Evolutionary conservation across 2,113 vertebrate species (phyloP).

Genomic region (Tychaedon coryphoeus): DNA sequence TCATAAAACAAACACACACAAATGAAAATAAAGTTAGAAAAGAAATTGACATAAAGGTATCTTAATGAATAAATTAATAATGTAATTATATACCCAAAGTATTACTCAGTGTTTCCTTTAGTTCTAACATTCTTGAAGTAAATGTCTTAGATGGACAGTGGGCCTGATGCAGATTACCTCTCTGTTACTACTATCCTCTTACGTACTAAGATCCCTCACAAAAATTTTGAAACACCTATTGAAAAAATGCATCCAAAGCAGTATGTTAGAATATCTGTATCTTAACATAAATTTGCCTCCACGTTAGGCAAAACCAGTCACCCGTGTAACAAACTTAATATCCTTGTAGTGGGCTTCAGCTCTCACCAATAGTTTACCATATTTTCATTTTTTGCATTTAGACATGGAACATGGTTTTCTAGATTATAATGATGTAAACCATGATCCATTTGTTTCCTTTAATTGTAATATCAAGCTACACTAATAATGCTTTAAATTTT

Average conservation of each 20-base stretch:
- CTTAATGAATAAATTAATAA: background rate
- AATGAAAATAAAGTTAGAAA: background rate
- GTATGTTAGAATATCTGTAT: background rate
- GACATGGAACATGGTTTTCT: background rate
- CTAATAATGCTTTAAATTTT: background rate
- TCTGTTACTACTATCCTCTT: rapidly evolving
- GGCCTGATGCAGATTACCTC: background rate
- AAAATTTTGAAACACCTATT: background rate
- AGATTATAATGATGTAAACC: background rate
- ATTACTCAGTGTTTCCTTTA: background rate
- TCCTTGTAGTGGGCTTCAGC: background rate
- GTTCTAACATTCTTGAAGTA: background rate
- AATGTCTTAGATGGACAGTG: background rate
- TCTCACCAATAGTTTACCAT: background rate
- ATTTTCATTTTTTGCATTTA: background rate
- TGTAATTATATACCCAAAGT: background rate
- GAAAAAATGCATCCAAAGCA: background rate
- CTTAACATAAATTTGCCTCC: background rate
- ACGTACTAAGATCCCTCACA: background rate
- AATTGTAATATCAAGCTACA: background rate
- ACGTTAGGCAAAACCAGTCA: background rate
- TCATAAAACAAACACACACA: background rate
- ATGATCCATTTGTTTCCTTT: background rate
- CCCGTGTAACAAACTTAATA: background rate
- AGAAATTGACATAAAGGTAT: background rate